A percentile compares a stretch with the other conserved stretches of the same genome.
These are phyloP conservation scores for Entomobrya multifasciata DNA, from an alignment of 2,888 invertebrate genomes.

Conservation along the genomic window DNA sequence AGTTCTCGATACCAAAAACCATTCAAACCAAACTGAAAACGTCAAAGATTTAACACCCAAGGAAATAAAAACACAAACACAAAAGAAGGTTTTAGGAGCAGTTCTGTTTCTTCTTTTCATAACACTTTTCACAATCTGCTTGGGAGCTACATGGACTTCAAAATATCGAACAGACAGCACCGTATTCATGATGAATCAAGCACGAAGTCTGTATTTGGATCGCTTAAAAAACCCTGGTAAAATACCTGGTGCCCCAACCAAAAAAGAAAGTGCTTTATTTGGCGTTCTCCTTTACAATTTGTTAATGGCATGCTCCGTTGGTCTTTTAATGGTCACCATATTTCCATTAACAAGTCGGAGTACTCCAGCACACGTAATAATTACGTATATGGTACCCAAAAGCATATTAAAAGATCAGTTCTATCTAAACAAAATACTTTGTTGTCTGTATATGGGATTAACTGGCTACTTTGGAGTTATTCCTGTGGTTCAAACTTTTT, in stretches of 20 bases:
- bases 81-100: constrained; percentile 22
- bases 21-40: too few relatives aligned
- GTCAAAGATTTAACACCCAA: not conserved
- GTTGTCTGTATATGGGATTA: constrained; percentile 4
- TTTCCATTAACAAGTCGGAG: not conserved
- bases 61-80: not conserved
- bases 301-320: not conserved
- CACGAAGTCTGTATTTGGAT: not conserved
- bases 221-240: not conserved
- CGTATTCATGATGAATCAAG: constrained; percentile 20
- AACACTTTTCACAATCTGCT: not conserved
- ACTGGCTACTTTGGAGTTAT: constrained; percentile 42
- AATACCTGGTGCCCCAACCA: too few relatives aligned
- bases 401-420: not conserved
- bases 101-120: constrained; percentile 13
- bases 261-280: constrained; percentile 20
- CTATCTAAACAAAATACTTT: not conserved
- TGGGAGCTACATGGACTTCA: constrained; percentile 19
- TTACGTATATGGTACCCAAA: constrained; percentile 10
- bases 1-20: not conserved
- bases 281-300: constrained; percentile 1
- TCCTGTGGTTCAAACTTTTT: constrained; percentile 11
- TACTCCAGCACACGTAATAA: constrained; percentile 33
- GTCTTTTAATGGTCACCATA: constrained; percentile 1
- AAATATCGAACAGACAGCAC: not conserved